Evolutionary conservation across 1,140 invertebrate species (phyloP), one percentile per base, ranked within the genome.

Genomic region (Araneus ventricosus): DNA sequence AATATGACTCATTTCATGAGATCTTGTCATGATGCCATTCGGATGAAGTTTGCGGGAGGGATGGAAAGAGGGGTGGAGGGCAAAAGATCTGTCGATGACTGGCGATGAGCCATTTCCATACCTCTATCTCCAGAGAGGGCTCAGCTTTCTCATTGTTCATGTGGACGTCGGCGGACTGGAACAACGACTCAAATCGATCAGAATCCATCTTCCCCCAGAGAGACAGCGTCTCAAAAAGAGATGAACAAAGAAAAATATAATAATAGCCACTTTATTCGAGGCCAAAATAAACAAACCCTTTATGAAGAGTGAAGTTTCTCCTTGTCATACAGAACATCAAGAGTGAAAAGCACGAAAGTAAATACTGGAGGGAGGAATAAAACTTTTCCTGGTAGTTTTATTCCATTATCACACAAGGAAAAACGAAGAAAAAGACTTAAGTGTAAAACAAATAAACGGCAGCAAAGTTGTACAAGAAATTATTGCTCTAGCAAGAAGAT

Each of bases 51-150:
- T 14, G 45, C 1, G 45, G 10, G 45, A 17, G 2, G 63, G 27
- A 34, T 14, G 14, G 6, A 4, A 75, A 37, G 17, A 10, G 37
- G 20, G 20, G 70, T 4, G 30, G 27, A 17, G 27, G 27, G 30
- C 14, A 34, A 10, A 27, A 67, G 63, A 67, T 67, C 6, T 67
- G 70, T 75, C 30, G 70, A 37, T 34, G 70, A 75, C 20, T 75
- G 70, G 70, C 70, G 17, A 75, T 75, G 70, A 75, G 70, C 70
- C 70, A 75, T 34, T 34, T 75, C 70, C 34, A 34, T 75, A 30
- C 30, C 27, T 70, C 30, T 1, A 30, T 30, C 10, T 37, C 14
- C n/a, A 67, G 2, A 70, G 27, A 14, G 7, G n/a, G 10, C 30
- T 30, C 63, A 20, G 20, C 14, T 75, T 75, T 37, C 30, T 37